These are phyloP conservation scores for Microcebus lehilahytsara DNA, from an alignment of 2,113 vertebrate species.

Conservation along the genomic window DNA sequence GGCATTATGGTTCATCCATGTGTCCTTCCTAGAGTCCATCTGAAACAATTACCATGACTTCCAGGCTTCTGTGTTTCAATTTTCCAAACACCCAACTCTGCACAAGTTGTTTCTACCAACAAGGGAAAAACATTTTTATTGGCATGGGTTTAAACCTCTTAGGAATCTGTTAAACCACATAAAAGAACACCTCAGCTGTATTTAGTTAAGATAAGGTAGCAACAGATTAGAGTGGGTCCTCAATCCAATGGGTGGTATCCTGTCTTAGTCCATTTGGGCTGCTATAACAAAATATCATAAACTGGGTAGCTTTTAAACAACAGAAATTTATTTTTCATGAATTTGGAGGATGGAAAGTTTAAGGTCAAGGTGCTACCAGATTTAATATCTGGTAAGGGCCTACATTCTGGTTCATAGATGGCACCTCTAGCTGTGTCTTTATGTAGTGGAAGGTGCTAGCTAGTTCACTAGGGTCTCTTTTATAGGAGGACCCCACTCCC, in stretches of 20 bases:
- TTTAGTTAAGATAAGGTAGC: not conserved
- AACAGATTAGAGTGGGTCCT: not conserved
- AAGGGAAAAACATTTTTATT: not conserved
- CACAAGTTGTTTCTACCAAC: not conserved
- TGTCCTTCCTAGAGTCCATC: not conserved
- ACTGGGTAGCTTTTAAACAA: not conserved
- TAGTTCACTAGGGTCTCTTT: not conserved
- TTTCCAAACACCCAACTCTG: not conserved
- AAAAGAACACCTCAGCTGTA: not conserved
- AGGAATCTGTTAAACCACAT: not conserved
- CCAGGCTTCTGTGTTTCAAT: not conserved
- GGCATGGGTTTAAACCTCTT: not conserved
- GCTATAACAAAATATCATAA: not conserved
- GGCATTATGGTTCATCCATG: not conserved
- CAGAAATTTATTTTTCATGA: not conserved
- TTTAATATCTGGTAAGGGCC: not conserved
- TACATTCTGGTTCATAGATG: not conserved
- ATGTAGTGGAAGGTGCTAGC: not conserved
- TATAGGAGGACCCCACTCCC: not conserved
- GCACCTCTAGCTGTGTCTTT: not conserved
- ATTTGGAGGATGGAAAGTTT: not conserved
- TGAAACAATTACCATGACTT: not conserved
- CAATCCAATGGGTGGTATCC: not conserved
- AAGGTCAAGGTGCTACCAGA: not conserved
- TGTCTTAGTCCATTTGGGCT: not conserved